Conservation (phyloP, 2,888 invertebrate species). For the Acronicta psi region DNA sequence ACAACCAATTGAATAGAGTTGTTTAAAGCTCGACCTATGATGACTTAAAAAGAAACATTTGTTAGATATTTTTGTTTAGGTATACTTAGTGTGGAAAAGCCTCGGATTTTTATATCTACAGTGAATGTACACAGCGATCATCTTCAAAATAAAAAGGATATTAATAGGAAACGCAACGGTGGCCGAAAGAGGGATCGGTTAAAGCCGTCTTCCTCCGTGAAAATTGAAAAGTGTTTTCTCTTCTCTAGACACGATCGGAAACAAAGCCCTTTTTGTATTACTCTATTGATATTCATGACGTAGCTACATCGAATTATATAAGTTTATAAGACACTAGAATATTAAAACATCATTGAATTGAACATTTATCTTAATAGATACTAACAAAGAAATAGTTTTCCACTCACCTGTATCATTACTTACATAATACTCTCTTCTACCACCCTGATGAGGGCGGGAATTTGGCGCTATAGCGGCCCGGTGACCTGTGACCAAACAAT, state of each 20-base stretch:
- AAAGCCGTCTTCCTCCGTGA: neutral
- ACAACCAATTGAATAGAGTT: too few relatives aligned
- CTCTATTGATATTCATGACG: neutral
- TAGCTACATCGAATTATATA: neutral
- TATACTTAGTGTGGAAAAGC: too few relatives aligned
- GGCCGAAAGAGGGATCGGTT: too few relatives aligned
- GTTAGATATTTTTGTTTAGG: too few relatives aligned
- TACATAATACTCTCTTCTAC: conserved; percentile 85
- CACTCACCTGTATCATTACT: conserved; percentile 70
- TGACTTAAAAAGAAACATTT: too few relatives aligned
- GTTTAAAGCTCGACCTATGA: too few relatives aligned
- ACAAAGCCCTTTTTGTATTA: neutral
- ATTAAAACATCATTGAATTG: neutral
- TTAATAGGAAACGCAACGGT: too few relatives aligned
- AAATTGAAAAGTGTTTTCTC: neutral
- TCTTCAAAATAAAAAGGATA: too few relatives aligned
- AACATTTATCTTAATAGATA: neutral
- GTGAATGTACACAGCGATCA: too few relatives aligned
- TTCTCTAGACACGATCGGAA: neutral
- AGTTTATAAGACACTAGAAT: neutral
- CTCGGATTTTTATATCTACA: too few relatives aligned
- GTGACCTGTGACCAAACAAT: conserved; percentile 75
- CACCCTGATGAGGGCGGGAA: conserved; percentile 86
- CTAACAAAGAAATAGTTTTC: conserved; percentile 4
- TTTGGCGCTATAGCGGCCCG: conserved; percentile 87